Conservation (phyloP, 1,140 invertebrate genomes). For the Drosophila murphyi region DNA sequence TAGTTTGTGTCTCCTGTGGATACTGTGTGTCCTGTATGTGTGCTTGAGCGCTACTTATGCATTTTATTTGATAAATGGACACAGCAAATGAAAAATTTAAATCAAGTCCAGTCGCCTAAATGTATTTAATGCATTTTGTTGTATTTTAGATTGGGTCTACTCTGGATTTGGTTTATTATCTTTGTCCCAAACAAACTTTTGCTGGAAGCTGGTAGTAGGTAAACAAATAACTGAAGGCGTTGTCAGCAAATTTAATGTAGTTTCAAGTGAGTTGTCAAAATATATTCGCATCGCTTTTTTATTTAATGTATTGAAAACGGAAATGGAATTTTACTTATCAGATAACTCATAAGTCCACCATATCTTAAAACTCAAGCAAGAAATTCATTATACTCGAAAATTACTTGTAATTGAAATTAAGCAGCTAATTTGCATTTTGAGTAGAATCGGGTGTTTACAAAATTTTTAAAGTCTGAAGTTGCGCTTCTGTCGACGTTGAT, state of each 20-base stretch:
- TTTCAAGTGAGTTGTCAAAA: not conserved
- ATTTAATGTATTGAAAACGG: not conserved
- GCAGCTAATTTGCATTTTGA: constrained; percentile 52
- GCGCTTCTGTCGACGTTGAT: constrained; percentile 33
- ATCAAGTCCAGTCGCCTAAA: constrained; percentile 69
- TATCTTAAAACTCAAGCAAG: not conserved
- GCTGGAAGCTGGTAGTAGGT: not conserved
- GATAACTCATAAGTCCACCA: no score
- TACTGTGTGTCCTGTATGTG: not conserved
- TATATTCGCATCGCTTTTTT: not conserved
- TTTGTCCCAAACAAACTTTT: not conserved
- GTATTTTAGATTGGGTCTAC: constrained; percentile 44
- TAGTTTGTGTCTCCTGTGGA: constrained; percentile 34
- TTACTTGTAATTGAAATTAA: constrained; percentile 68
- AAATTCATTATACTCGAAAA: constrained; percentile 29
- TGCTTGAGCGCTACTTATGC: constrained; percentile 26
- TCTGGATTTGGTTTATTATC: constrained; percentile 32
- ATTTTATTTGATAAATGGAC: constrained; percentile 47
- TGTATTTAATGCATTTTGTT: constrained; percentile 44
- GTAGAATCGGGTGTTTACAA: constrained; percentile 16
- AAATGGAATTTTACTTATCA: no score
- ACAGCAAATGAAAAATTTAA: constrained; percentile 66
- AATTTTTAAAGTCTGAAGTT: constrained; percentile 38
- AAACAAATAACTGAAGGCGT: not conserved
- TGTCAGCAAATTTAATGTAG: not conserved